phyloP scores from a whole-genome alignment of 2,113 vertebrate genomes.

The Pelobates fuscus region DNA sequence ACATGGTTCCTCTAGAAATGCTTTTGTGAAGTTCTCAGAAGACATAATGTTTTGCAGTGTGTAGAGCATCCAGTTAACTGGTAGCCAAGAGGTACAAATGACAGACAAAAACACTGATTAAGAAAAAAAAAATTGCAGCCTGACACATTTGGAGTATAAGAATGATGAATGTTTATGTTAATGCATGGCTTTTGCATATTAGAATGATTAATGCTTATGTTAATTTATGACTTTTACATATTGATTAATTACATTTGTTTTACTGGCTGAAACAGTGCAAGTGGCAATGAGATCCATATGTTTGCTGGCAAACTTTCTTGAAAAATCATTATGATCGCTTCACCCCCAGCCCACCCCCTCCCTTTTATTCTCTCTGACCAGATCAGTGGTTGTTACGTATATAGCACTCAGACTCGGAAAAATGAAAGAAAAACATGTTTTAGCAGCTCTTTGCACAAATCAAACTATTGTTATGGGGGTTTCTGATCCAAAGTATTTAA shows the following conservation, averaged over 20 bases:
- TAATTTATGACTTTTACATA: conserved; percentile 68
- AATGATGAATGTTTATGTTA: conserved; percentile 71
- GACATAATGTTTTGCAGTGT: conserved; percentile 55
- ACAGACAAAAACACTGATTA: conserved; percentile 58
- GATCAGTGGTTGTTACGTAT: conserved; percentile 23
- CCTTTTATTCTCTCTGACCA: conserved; percentile 12
- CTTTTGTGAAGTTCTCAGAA: conserved; percentile 40
- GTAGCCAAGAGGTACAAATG: conserved; percentile 61
- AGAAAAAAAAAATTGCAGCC: conserved; percentile 57
- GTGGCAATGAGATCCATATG: conserved; percentile 73
- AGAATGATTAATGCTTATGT: conserved; percentile 70
- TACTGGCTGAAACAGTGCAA: conserved; percentile 62
- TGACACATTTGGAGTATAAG: conserved; percentile 62
- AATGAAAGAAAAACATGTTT: conserved; percentile 39
- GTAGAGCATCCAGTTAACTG: conserved; percentile 60
- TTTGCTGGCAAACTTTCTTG: conserved; percentile 57
- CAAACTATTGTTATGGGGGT: conserved; percentile 31
- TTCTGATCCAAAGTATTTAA: conserved; percentile 27
- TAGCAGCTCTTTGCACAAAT: conserved; percentile 9
- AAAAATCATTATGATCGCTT: conserved; percentile 47
- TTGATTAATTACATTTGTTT: conserved; percentile 71
- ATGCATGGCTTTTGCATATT: conserved; percentile 68
- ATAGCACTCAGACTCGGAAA: conserved; percentile 22
- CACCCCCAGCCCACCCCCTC: neutral
- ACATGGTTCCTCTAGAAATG: neutral